Evolutionary conservation across 1,140 invertebrate species (phyloP).

Genomic region (Scaptodrosophila lebanonensis): DNA sequence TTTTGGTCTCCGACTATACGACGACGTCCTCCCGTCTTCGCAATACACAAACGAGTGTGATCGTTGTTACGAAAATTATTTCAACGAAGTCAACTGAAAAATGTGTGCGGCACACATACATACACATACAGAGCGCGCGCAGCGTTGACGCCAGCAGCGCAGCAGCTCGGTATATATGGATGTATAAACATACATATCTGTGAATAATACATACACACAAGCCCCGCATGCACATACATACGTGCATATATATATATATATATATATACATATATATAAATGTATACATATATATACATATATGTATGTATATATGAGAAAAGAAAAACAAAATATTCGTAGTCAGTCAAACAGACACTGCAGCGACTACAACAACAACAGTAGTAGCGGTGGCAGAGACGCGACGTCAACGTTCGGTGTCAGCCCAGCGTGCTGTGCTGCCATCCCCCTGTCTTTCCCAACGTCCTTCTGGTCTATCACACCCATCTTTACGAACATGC

Average conservation of each 20-base stretch:
- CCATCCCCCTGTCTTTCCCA: no score
- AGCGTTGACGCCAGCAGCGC: slow-evolving; percentile 37
- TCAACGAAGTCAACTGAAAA: slow-evolving; percentile 75
- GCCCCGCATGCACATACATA: no score
- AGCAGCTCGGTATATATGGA: slow-evolving; percentile 45
- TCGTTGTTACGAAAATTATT: slow-evolving; percentile 77
- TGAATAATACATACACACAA: no score
- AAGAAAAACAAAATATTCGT: slow-evolving; percentile 61
- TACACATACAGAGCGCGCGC: slow-evolving; percentile 13
- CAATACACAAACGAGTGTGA: slow-evolving; percentile 76
- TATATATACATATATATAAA: not conserved
- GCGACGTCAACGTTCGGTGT: no score
- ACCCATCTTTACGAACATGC: slow-evolving; percentile 46
- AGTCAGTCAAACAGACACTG: slow-evolving; percentile 23
- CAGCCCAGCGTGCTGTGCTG: no score
- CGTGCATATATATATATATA: not conserved
- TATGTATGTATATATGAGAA: slow-evolving; percentile 30
- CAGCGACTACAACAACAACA: slow-evolving; percentile 32
- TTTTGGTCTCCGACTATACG: slow-evolving; percentile 34
- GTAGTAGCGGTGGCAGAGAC: slow-evolving; percentile 22
- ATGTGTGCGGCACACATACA: slow-evolving; percentile 45
- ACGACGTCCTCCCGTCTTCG: slow-evolving; percentile 69
- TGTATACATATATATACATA: not conserved
- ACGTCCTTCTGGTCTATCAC: no score
- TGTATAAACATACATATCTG: slow-evolving; percentile 16